Evolutionary conservation across 1,140 invertebrate genomes (phyloP).

Genomic region (Chionoecetes opilio): DNA sequence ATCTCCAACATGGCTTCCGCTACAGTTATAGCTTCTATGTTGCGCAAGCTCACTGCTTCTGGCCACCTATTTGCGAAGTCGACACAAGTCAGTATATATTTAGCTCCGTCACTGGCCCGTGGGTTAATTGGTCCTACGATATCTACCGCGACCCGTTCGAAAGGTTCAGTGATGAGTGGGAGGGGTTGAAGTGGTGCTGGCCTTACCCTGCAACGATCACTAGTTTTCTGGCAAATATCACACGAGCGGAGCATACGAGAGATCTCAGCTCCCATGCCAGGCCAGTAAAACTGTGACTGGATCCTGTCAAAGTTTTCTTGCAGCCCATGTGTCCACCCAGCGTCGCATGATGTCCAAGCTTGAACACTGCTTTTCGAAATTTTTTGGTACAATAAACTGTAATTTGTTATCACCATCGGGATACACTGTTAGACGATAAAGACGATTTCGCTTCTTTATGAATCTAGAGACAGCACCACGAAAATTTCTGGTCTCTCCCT

Average conservation of each 20-base stretch:
- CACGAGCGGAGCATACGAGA: not conserved
- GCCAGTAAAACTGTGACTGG: not conserved
- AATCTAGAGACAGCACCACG: no score
- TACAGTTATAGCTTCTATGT: not conserved
- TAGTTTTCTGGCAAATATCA: not conserved
- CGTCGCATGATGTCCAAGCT: no score
- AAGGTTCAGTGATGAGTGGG: not conserved
- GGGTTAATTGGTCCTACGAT: no score
- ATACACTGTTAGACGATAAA: no score
- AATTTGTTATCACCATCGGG: no score
- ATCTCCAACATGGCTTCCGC: not conserved
- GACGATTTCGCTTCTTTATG: no score
- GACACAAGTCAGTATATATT: slow-evolving; percentile 95
- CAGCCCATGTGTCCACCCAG: no score
- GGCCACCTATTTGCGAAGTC: slow-evolving; percentile 94
- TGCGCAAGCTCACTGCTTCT: not conserved
- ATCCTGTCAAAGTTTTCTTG: not conserved
- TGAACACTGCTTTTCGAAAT: no score
- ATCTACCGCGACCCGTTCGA: not conserved
- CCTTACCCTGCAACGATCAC: not conserved
- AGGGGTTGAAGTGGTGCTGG: not conserved
- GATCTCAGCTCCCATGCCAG: not conserved
- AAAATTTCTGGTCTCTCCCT: no score
- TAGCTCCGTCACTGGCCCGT: slow-evolving; percentile 85
- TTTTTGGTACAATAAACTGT: no score